Conservation (phyloP, 2,888 invertebrate species). For the Peribatodes rhomboidaria region DNA sequence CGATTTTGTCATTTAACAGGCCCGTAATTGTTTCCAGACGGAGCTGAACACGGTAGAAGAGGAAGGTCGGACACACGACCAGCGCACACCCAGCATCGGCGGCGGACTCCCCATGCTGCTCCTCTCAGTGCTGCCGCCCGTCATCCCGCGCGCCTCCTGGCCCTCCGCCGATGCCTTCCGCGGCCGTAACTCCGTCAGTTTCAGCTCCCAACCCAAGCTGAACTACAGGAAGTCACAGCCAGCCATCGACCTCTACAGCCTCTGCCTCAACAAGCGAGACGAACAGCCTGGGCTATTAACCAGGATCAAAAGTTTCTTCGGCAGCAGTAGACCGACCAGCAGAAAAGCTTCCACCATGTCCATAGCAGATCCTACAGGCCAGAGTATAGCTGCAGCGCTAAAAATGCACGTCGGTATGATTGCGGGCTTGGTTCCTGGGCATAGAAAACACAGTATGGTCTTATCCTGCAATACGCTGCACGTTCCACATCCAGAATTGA, state of each 20-base stretch:
- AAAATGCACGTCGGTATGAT: constrained; percentile 91
- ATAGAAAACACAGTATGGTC: constrained; percentile 86
- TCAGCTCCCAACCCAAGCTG: constrained; percentile 89
- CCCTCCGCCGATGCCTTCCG: constrained; percentile 90
- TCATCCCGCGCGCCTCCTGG: constrained; percentile 92
- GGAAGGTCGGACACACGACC: constrained; percentile 63
- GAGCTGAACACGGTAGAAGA: constrained; percentile 81
- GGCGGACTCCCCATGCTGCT: constrained; percentile 90
- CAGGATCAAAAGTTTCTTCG: constrained; percentile 87
- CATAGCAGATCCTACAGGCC: constrained; percentile 85
- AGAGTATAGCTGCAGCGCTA: constrained; percentile 89
- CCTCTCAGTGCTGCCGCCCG: constrained; percentile 91
- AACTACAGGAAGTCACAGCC: constrained; percentile 86
- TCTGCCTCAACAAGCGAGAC: constrained; percentile 85
- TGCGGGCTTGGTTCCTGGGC: constrained; percentile 89
- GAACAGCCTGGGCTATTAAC: constrained; percentile 85
- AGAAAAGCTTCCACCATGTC: constrained; percentile 90
- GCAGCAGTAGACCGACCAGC: constrained; percentile 88
- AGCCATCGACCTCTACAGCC: constrained; percentile 86
- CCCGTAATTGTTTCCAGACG: constrained; percentile 59
- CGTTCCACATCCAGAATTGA: constrained; percentile 76
- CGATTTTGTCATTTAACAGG: not conserved
- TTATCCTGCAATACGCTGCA: constrained; percentile 88
- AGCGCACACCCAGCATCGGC: constrained; percentile 88
- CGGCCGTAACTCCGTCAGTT: constrained; percentile 87